These are phyloP conservation scores for Eurytoma adleriae DNA, from an alignment of 2,888 invertebrate genomes.

Conservation along the genomic window DNA sequence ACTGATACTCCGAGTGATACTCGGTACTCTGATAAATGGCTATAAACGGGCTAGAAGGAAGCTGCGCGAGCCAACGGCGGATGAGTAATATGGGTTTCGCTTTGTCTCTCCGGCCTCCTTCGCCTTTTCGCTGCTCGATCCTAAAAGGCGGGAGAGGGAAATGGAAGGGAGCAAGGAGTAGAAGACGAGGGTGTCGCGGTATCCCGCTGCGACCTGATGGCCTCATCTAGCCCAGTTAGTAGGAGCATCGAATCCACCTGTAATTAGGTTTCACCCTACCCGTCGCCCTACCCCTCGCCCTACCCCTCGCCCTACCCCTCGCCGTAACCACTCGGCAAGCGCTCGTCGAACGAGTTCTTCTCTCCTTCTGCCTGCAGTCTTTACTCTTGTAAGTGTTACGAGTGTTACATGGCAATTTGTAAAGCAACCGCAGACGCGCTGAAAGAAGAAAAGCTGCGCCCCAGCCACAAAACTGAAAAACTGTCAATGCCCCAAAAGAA, in stretches of 20 bases:
- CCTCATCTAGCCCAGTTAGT: constrained; percentile 62
- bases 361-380: too few species aligned
- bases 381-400: not conserved
- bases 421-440: not conserved
- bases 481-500: too few species aligned
- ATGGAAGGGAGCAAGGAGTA: constrained; percentile 49
- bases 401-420: not conserved
- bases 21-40: not conserved
- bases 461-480: not conserved
- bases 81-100: constrained; percentile 74
- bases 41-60: constrained; percentile 1
- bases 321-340: too few species aligned
- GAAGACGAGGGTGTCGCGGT: constrained; percentile 71
- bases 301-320: not conserved
- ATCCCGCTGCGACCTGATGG: constrained; percentile 73
- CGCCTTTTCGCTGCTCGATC: constrained; percentile 57
- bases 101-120: constrained; percentile 60
- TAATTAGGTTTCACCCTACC: constrained; percentile 69
- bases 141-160: constrained; percentile 55
- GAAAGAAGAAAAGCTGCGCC: constrained; percentile 23
- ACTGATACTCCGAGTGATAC: not conserved
- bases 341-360: too few species aligned
- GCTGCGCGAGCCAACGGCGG: constrained; percentile 61
- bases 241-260: constrained; percentile 65
- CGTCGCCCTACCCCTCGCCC: not conserved